Base-by-base conservation (phyloP, 2,113 vertebrate species). In the Percopsis transmontana region DNA sequence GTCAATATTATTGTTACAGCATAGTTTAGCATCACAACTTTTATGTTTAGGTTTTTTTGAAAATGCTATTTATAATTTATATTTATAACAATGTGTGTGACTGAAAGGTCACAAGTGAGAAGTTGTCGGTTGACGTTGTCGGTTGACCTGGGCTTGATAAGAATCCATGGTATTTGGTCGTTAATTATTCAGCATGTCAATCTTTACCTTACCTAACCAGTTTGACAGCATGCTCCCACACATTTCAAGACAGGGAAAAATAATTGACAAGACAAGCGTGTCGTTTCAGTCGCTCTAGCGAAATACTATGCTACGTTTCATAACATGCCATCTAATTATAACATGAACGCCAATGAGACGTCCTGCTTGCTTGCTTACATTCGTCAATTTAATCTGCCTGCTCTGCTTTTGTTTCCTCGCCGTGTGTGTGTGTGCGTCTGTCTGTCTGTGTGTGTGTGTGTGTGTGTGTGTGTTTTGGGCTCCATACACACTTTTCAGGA, bases 401-500 rank as follows among this genome's bases (percentile, higher is more conserved):
- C 24, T 74, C 15, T 48, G n/a, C 18, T 15, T n/a, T 15, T 48
- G 4, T 52, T 8, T 52, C 56, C 20, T 55, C 38, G 63, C 52
- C 83, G 12, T 80, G 67, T 74, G 54, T 75, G 58, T 54, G 2
- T 77, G 45, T 77, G 62, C 72, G 53, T 56, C 20, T 61, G 41
- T 60, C 23, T 65, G 55, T 65, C 64, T 53, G 61, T 61, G 61
- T 52, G 52, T 64, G 58, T 58, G 59, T 68, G 66, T 58, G 24
- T 63, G 3, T 52, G 41, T 70, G 66, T 70, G 60, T 1, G 68
- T 54, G 3, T 62, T 54, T 77, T 39, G 68, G 24, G 56, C 13
- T 38, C 0, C 68, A 64, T 85, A 68, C 76, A 74, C 58, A 77
- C 66, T 21, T 90, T 92, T 90, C 91, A 96, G 95, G 92, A 95